A percentile compares a stretch with the other conserved stretches of the same genome.
phyloP scores from a whole-genome alignment of 2,113 vertebrate species.

The Leptodactylus fuscus region DNA sequence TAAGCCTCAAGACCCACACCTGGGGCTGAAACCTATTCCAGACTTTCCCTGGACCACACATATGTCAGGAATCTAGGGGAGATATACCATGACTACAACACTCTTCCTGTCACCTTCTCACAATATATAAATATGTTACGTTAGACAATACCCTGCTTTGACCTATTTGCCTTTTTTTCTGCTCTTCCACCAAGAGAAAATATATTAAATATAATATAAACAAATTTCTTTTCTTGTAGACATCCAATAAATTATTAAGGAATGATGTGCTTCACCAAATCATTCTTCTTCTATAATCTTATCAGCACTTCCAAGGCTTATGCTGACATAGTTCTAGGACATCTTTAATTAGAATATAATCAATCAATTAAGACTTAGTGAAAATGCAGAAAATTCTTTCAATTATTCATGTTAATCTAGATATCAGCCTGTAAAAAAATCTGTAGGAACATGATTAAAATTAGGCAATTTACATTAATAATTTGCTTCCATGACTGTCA shows the following conservation, averaged over 20 bases:
- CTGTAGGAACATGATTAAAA: neutral
- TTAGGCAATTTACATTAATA: neutral
- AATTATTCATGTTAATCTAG: constrained; percentile 20
- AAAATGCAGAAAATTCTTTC: neutral
- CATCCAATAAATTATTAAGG: neutral
- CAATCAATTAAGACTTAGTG: constrained; percentile 21
- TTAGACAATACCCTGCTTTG: too few species aligned
- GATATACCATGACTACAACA: too few species aligned
- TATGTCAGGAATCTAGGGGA: too few species aligned
- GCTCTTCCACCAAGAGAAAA: too few species aligned
- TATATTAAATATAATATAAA: neutral
- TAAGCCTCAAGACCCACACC: too few species aligned
- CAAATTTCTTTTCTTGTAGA: neutral
- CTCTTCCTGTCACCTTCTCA: too few species aligned
- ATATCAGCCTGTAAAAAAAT: neutral
- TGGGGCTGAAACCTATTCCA: too few species aligned
- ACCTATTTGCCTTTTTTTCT: too few species aligned
- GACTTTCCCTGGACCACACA: too few species aligned
- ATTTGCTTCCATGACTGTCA: neutral
- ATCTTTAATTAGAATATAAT: constrained; percentile 38
- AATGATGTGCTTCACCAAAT: neutral
- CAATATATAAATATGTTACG: too few species aligned
- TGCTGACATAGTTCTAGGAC: constrained; percentile 28
- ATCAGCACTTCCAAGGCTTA: too few species aligned
- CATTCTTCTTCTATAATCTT: neutral